A percentile compares a stretch with the other conserved stretches of the same genome.
Conservation (phyloP, 2,888 invertebrate species). For the Drosophila picticornis region DNA sequence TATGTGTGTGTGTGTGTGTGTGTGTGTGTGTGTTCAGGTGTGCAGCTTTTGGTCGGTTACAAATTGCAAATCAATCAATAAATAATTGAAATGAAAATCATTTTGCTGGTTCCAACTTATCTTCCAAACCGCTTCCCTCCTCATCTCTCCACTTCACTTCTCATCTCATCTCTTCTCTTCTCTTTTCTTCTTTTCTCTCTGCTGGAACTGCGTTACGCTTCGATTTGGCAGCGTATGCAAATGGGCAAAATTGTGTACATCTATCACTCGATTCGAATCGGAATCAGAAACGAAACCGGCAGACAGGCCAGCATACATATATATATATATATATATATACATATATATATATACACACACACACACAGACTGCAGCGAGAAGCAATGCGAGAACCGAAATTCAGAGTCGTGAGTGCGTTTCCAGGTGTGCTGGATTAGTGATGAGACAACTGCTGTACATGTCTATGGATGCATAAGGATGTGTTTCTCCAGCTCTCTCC, state of each 20-base stretch:
- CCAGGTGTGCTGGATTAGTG: conserved; percentile 71
- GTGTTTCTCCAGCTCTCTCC: neutral
- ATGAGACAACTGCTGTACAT: conserved; percentile 54
- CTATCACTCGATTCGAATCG: conserved; percentile 76
- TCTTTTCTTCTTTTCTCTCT: neutral
- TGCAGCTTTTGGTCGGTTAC: conserved; percentile 82
- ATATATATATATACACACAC: conserved; percentile 12
- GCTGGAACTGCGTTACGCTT: conserved; percentile 49
- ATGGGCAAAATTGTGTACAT: conserved; percentile 79
- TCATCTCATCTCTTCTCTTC: neutral
- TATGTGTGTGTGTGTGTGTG: neutral
- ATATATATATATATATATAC: conserved; percentile 11
- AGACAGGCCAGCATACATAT: conserved; percentile 13
- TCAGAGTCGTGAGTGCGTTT: conserved; percentile 49
- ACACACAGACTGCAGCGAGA: neutral
- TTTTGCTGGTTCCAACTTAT: conserved; percentile 82
- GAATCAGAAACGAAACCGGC: conserved; percentile 53
- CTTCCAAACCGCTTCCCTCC: conserved; percentile 38
- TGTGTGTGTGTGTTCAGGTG: conserved; percentile 63
- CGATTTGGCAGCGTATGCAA: conserved; percentile 75
- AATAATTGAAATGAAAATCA: conserved; percentile 82
- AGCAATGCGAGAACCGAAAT: conserved; percentile 9
- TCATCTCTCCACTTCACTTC: neutral
- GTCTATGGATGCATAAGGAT: conserved; percentile 17
- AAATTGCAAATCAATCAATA: conserved; percentile 82